Percentiles rank a stretch among this genome's conserved stretches.
These are phyloP conservation scores for Macrobrachium nipponense DNA, from an alignment of 1,140 invertebrate species.

Conservation along the genomic window DNA sequence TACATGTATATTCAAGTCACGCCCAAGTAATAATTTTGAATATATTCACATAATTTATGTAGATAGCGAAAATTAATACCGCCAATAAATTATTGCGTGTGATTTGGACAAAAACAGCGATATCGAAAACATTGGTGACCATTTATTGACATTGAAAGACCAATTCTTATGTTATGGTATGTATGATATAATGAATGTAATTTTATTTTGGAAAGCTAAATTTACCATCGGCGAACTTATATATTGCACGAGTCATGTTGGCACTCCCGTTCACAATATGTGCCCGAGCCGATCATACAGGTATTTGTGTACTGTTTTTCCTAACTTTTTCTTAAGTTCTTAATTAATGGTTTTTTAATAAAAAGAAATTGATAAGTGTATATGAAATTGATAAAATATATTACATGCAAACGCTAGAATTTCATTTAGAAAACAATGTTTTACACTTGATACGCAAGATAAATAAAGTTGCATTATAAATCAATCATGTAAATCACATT, in stretches of 20 bases:
- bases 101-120: not conserved
- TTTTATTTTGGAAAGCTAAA: slow-evolving; percentile 17
- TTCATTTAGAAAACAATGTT: too few species aligned
- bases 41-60: slow-evolving; percentile 19
- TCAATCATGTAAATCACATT: too few species aligned
- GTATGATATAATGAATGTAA: not conserved
- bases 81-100: slow-evolving; percentile 20
- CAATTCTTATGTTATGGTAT: not conserved
- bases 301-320: slow-evolving; percentile 44
- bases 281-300: slow-evolving; percentile 54
- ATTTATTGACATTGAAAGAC: not conserved
- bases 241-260: slow-evolving; percentile 45
- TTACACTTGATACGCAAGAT: too few species aligned
- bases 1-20: too few species aligned
- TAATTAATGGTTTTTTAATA: not conserved
- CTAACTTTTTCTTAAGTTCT: not conserved
- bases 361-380: not conserved
- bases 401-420: not conserved
- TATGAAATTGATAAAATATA: not conserved
- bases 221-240: slow-evolving; percentile 39
- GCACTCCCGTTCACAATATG: slow-evolving; percentile 47
- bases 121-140: not conserved
- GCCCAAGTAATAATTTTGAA: not conserved
- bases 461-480: too few species aligned
- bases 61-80: slow-evolving; percentile 34